phyloP scores from a whole-genome alignment of 2,797 vertebrate species.

The Loris lydekkerianus region DNA sequence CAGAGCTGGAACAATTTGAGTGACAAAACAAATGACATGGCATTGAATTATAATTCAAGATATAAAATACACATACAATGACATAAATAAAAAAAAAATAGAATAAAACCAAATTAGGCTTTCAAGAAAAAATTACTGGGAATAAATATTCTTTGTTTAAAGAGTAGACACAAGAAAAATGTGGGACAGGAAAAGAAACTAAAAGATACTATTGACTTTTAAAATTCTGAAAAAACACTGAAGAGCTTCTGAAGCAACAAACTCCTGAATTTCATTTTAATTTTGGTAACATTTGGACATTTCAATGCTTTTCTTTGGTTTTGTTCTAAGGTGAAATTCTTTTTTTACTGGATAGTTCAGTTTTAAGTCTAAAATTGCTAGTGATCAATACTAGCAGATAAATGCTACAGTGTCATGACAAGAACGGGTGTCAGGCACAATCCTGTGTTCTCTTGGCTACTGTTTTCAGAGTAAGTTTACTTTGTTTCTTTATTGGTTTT shows the following conservation, averaged over 20 bases:
- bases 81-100: neutral
- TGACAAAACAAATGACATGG: neutral
- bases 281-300: neutral
- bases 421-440: neutral
- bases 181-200: neutral
- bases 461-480: neutral
- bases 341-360: too few relatives aligned
- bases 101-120: neutral
- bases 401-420: neutral
- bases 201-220: neutral
- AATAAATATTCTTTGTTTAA: neutral
- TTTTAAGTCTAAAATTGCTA: too few relatives aligned
- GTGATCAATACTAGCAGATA: neutral
- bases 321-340: neutral
- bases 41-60: neutral
- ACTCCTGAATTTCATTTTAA: neutral
- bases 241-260: neutral
- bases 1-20: neutral
- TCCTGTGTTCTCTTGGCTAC: neutral
- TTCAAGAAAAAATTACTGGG: neutral
- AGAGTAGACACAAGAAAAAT: neutral
- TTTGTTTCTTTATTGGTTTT: neutral
- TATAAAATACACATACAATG: neutral
- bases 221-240: neutral
- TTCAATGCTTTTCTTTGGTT: neutral